Conservation (phyloP, 1,140 invertebrate species). For the Lepidotrigona ventralis region DNA sequence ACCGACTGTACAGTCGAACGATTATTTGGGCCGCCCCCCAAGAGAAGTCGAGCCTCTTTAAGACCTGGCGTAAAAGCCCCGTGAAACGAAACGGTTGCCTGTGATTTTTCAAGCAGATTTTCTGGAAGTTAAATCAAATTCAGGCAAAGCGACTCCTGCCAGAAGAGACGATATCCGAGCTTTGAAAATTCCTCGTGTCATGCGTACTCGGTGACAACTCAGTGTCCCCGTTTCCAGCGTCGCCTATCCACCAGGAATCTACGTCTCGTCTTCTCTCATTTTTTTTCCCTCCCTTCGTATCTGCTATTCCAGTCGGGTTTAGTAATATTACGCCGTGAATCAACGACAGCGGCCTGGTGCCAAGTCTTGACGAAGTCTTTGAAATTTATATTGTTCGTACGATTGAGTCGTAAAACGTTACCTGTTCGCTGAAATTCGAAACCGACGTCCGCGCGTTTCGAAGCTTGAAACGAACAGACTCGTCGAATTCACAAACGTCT, state of each 20-base stretch:
- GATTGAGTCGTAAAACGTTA: background rate
- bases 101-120: slow-evolving; percentile 46
- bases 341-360: background rate
- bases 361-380: background rate
- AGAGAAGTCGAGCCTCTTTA: background rate
- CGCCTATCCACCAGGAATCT: too few relatives aligned
- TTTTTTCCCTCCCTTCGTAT: too few relatives aligned
- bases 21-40: slow-evolving; percentile 3
- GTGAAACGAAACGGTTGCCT: slow-evolving; percentile 3
- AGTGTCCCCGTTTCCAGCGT: background rate
- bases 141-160: background rate
- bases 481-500: background rate
- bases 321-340: background rate
- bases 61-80: background rate
- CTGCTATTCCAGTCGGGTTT: background rate
- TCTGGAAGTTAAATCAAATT: slow-evolving; percentile 32
- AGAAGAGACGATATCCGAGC: slow-evolving; percentile 6
- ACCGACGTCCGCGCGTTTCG: background rate
- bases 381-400: background rate
- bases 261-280: background rate
- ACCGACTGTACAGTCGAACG: background rate
- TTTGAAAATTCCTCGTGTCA: slow-evolving; percentile 22
- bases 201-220: background rate
- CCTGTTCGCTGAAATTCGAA: background rate
- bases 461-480: background rate